phyloP scores from a whole-genome alignment of 1,140 invertebrate species.

The Brachionus plicatilis region DNA sequence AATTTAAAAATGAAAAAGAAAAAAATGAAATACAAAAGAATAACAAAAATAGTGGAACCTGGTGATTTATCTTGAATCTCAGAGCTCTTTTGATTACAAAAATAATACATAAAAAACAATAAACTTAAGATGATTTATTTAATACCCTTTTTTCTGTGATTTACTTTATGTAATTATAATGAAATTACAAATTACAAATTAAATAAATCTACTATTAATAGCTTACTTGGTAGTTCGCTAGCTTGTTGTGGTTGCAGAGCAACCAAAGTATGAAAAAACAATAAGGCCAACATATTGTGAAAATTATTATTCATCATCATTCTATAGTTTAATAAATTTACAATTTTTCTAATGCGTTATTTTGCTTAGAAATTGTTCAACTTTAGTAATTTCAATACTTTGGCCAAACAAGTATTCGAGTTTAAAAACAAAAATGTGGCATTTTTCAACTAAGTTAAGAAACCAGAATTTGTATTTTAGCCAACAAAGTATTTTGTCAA shows the following conservation, averaged over 20 bases:
- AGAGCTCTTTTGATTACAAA: not conserved
- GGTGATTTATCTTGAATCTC: not conserved
- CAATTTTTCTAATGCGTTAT: not conserved
- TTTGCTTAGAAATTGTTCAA: not conserved
- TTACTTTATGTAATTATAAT: conserved; percentile 34
- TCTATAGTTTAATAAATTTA: not conserved
- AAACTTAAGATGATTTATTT: not conserved
- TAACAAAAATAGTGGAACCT: not conserved
- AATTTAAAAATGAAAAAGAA: not conserved
- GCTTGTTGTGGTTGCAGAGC: not conserved
- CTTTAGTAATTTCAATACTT: not conserved
- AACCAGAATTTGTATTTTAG: not conserved
- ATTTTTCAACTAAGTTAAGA: not conserved
- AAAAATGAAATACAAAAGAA: not conserved
- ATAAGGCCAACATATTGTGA: not conserved
- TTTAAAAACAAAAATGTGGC: not conserved
- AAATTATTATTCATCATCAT: not conserved
- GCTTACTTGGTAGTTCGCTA: not conserved
- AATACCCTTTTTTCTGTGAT: conserved; percentile 9
- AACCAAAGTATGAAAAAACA: conserved; percentile 4
- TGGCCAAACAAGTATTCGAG: not conserved
- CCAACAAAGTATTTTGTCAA: not conserved
- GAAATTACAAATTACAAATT: conserved; percentile 18
- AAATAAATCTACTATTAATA: not conserved
- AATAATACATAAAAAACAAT: not conserved